Evolutionary conservation across 2,888 invertebrate species (phyloP).

Genomic region (Diloba caeruleocephala): DNA sequence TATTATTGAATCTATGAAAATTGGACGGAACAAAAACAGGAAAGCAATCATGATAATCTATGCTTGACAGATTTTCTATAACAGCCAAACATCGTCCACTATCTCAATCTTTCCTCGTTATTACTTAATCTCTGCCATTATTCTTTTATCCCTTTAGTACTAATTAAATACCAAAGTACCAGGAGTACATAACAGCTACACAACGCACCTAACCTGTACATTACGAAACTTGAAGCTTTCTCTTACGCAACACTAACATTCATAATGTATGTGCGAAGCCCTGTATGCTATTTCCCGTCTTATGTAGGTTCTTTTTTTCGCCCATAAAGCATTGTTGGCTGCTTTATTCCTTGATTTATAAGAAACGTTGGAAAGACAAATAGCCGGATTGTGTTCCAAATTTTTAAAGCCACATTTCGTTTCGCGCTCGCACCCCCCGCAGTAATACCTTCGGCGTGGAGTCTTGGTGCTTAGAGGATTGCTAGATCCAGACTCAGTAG

Average conservation of each 20-base stretch:
- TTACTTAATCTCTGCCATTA: constrained; percentile 21
- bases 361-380: constrained; percentile 93
- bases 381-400: constrained; percentile 94
- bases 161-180: constrained; percentile 26
- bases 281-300: constrained; percentile 87
- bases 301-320: constrained; percentile 88
- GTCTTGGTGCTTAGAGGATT: constrained; percentile 70
- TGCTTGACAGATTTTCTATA: constrained; percentile 5
- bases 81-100: neutral
- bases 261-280: constrained; percentile 84
- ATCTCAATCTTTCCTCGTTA: neutral
- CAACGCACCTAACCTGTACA: constrained; percentile 48
- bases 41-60: constrained; percentile 16
- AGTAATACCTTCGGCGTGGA: constrained; percentile 70
- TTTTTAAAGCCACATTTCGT: constrained; percentile 94
- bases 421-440: constrained; percentile 87
- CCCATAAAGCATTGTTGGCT: constrained; percentile 90
- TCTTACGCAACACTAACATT: constrained; percentile 83
- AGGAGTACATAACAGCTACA: constrained; percentile 36
- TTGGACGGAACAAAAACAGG: neutral
- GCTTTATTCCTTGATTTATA: constrained; percentile 92
- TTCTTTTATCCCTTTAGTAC: constrained; percentile 7
- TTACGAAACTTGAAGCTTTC: constrained; percentile 67
- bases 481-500: constrained; percentile 43
- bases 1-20: constrained; percentile 18